phyloP scores from a whole-genome alignment of 2,888 invertebrate genomes.

The Yponomeuta sedellus region DNA sequence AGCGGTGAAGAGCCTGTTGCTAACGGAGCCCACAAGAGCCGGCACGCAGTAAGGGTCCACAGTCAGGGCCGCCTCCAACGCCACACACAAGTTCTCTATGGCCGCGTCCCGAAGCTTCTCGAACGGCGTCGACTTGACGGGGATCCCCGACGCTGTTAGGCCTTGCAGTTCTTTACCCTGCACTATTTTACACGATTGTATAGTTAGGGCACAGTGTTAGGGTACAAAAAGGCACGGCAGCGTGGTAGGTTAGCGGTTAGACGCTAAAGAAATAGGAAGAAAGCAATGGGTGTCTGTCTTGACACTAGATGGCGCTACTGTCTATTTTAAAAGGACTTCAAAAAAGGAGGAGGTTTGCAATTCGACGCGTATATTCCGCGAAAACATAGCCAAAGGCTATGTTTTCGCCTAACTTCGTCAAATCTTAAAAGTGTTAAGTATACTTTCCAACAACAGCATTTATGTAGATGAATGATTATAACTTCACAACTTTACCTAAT shows the following conservation, averaged over 20 bases:
- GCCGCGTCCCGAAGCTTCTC: conserved; percentile 96
- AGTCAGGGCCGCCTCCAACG: conserved; percentile 91
- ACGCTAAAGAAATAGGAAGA: background rate
- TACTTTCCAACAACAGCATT: too few species aligned
- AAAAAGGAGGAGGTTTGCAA: too few species aligned
- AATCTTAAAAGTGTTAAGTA: too few species aligned
- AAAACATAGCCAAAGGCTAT: too few species aligned
- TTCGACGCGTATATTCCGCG: too few species aligned
- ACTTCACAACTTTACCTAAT: too few species aligned
- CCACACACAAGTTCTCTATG: conserved; percentile 96
- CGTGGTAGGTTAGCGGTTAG: background rate
- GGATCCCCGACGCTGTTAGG: conserved; percentile 69
- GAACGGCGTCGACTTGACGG: conserved; percentile 81
- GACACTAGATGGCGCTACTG: background rate
- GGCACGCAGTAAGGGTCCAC: conserved; percentile 96
- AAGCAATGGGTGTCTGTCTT: background rate
- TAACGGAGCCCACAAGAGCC: conserved; percentile 96
- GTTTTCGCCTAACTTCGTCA: too few species aligned
- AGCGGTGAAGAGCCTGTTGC: conserved; percentile 95
- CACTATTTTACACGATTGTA: conserved; percentile 44
- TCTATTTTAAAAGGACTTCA: background rate
- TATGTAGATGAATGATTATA: too few species aligned
- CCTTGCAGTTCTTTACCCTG: conserved; percentile 80
- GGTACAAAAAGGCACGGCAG: background rate
- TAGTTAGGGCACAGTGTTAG: conserved; percentile 2